A percentile compares a stretch with the other conserved stretches of the same genome.
Evolutionary conservation across 2,113 vertebrate genomes (phyloP).

Genomic region (Tauraco erythrolophus): DNA sequence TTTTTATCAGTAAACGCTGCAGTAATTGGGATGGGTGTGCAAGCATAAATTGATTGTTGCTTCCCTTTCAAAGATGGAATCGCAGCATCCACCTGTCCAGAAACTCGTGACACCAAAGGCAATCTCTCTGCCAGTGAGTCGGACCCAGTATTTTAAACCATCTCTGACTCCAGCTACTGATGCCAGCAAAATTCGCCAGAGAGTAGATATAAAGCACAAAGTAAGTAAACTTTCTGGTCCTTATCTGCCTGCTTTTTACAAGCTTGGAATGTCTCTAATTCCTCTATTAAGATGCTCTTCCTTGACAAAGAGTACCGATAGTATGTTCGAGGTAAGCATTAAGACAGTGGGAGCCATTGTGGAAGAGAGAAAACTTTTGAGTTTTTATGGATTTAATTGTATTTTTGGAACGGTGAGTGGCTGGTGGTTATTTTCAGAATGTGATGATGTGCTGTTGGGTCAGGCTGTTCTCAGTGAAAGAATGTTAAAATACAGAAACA

Average conservation of each 20-base stretch:
- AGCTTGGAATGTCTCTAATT: neutral
- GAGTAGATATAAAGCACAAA: slow-evolving; percentile 73
- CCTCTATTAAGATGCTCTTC: neutral
- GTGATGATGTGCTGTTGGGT: neutral
- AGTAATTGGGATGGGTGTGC: neutral
- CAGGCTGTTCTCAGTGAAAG: neutral
- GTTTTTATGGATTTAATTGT: neutral
- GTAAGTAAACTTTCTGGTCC: slow-evolving; percentile 64
- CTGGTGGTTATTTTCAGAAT: neutral
- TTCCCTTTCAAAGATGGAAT: slow-evolving; percentile 83
- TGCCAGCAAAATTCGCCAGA: slow-evolving; percentile 77
- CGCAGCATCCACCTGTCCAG: slow-evolving; percentile 86
- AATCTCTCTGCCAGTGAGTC: slow-evolving; percentile 78
- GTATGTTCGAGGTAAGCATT: neutral
- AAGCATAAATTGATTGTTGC: slow-evolving; percentile 2
- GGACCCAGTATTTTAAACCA: slow-evolving; percentile 89
- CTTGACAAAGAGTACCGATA: neutral
- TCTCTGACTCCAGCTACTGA: slow-evolving; percentile 85
- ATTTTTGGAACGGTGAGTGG: neutral
- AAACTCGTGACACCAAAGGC: slow-evolving; percentile 86
- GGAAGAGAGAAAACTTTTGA: neutral
- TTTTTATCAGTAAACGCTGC: neutral
- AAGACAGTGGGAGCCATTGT: neutral
- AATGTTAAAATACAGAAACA: neutral
- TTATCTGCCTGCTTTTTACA: slow-evolving; percentile 11